Evolutionary conservation across 2,888 invertebrate species (phyloP).

Genomic region (Troilus luridus): DNA sequence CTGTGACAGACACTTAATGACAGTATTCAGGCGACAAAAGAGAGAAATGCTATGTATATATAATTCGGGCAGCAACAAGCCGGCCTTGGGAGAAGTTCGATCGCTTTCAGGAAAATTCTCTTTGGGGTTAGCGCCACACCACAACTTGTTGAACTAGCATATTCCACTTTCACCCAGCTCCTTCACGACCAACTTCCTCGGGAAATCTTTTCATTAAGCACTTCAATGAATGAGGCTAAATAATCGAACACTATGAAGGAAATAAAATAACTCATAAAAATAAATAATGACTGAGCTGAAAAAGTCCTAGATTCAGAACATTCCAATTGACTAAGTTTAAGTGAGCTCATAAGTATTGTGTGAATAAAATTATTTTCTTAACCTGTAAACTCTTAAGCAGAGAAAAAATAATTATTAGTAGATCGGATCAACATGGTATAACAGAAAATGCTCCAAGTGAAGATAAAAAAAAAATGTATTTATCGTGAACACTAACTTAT

Average conservation of each 20-base stretch:
- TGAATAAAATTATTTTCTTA: too few species aligned
- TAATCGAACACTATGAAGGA: not conserved
- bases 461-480: too few species aligned
- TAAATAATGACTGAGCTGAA: too few species aligned
- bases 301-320: too few species aligned
- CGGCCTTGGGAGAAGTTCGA: conserved; percentile 6
- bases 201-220: not conserved
- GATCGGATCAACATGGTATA: too few species aligned
- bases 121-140: not conserved
- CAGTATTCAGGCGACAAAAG: not conserved
- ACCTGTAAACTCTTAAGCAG: too few species aligned
- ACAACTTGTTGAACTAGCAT: conserved; percentile 1
- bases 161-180: not conserved
- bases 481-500: too few species aligned
- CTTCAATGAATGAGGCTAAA: not conserved
- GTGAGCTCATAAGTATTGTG: too few species aligned
- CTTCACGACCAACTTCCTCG: not conserved
- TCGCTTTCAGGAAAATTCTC: conserved; percentile 39
- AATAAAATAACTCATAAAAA: not conserved
- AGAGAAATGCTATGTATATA: not conserved
- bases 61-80: conserved; percentile 15
- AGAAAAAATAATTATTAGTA: too few species aligned
- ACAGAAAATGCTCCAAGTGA: too few species aligned
- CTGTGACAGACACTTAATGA: not conserved
- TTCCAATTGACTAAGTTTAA: too few species aligned